Conservation (phyloP, 2,113 vertebrate species). For the Crotophaga sulcirostris region DNA sequence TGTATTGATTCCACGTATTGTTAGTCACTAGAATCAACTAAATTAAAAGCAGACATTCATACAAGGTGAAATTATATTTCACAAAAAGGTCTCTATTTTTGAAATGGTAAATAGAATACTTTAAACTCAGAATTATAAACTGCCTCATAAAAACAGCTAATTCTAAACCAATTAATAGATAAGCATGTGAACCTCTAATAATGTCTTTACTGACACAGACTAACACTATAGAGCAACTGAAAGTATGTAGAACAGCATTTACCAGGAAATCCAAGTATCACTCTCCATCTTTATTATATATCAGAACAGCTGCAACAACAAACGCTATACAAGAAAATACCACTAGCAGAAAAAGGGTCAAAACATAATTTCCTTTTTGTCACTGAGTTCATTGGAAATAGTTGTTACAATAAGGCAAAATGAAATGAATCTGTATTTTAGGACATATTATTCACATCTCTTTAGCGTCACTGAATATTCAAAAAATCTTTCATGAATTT, state of each 20-base stretch:
- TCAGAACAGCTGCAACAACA: neutral
- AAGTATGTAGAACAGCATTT: neutral
- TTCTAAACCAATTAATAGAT: neutral
- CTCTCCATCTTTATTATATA: neutral
- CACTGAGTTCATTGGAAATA: neutral
- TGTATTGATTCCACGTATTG: neutral
- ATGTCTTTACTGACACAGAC: neutral
- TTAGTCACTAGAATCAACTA: neutral
- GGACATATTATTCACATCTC: neutral
- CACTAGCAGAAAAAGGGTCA: neutral
- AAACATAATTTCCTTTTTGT: neutral
- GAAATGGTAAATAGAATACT: neutral
- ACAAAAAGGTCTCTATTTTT: neutral
- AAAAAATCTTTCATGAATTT: neutral
- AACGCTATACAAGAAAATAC: neutral
- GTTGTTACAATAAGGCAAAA: neutral
- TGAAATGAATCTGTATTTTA: neutral
- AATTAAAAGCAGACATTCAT: neutral
- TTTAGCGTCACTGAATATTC: neutral
- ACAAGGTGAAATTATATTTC: neutral
- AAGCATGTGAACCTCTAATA: neutral
- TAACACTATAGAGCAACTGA: neutral
- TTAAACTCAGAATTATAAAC: neutral
- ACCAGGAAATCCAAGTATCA: neutral
- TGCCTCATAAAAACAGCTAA: neutral